Evolutionary conservation across 2,797 vertebrate species (phyloP), one percentile per base, ranked within the genome.

Genomic region (Tadarida brasiliensis): DNA sequence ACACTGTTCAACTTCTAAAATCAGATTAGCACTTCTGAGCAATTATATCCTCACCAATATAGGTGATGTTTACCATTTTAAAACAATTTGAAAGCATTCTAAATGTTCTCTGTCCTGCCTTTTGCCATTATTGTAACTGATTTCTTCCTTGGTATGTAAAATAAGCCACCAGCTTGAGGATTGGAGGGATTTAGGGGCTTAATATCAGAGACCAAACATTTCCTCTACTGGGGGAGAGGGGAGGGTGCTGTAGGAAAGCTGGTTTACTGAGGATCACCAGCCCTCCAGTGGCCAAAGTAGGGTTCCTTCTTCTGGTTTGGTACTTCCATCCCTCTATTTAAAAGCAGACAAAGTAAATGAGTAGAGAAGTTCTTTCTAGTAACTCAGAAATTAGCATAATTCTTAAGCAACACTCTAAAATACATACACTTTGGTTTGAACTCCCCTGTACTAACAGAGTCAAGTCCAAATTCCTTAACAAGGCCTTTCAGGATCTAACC

Each of bases 71-170:
- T 76, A 49, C 4, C 54, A 83, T 67, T 92, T 90, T 90, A 86
- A 95, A 90, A 74, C 26, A 70, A 87, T 30, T 59, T 49, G 4
- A 57, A 88, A 85, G 33, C 39, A 87, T 59, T 84, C 86, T 90
- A 78, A 94, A 96, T 73, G 28, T 76, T 82, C 88, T 85, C 87
- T 76, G n/a, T 51, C 49, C 74, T 91, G 26, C 17, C 49, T 89
- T 93, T 57, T 67, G 63, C 49, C 91, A 76, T 86, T 14, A 80
- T 30, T 56, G 19, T 88, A 71, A 92, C 82, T 16, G 22, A 92
- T 73, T 91, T 95, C 81, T 81, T 49, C 61, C 33, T 94, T 83
- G 26, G 22, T 67, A 26, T 44, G 26, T 74, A 95, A 88, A 87
- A 83, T 92, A 87, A 97, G 9, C 57, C 51, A 90, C 57, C 28